A percentile compares a stretch with the other conserved stretches of the same genome.
Evolutionary conservation across 2,888 invertebrate genomes (phyloP).

Genomic region (Autographa pulchrina): DNA sequence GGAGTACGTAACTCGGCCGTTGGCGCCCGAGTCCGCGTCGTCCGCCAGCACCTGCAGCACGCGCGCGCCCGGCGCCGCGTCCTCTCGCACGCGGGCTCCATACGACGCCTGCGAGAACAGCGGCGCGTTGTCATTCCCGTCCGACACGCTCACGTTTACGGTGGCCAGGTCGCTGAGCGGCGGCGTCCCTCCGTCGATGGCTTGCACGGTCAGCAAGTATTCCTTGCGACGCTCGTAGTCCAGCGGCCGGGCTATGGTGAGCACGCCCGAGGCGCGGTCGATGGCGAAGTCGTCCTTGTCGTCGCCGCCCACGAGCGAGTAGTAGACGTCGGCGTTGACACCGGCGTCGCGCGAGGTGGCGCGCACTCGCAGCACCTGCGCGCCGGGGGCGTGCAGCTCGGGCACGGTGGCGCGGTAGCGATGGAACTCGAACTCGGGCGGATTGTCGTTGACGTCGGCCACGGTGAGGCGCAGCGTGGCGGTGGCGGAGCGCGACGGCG

Average conservation of each 20-base stretch:
- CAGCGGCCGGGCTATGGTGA: conserved; percentile 93
- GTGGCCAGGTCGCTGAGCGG: conserved; percentile 96
- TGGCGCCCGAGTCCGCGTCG: conserved; percentile 95
- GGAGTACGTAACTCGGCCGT: conserved; percentile 94
- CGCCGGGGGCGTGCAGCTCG: conserved; percentile 94
- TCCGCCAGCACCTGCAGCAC: conserved; percentile 94
- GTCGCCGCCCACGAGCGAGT: conserved; percentile 96
- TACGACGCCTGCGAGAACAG: conserved; percentile 94
- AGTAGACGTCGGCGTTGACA: conserved; percentile 97
- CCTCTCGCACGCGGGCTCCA: conserved; percentile 94
- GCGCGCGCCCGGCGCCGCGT: conserved; percentile 92
- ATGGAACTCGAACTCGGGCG: conserved; percentile 96
- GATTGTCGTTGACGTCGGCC: conserved; percentile 98
- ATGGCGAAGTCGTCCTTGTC: conserved; percentile 96
- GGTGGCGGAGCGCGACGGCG: conserved; percentile 92
- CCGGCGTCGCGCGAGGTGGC: conserved; percentile 98
- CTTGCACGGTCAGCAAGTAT: conserved; percentile 96
- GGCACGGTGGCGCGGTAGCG: conserved; percentile 94
- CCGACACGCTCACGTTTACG: conserved; percentile 95
- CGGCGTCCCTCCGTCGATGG: conserved; percentile 96
- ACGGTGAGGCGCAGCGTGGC: conserved; percentile 94
- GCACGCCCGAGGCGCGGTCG: conserved; percentile 92
- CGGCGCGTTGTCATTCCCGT: conserved; percentile 97
- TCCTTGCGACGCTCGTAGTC: conserved; percentile 96
- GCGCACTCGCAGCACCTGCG: conserved; percentile 94